Conservation (phyloP, 2,797 vertebrate genomes). For the Poliocrania exsul region DNA sequence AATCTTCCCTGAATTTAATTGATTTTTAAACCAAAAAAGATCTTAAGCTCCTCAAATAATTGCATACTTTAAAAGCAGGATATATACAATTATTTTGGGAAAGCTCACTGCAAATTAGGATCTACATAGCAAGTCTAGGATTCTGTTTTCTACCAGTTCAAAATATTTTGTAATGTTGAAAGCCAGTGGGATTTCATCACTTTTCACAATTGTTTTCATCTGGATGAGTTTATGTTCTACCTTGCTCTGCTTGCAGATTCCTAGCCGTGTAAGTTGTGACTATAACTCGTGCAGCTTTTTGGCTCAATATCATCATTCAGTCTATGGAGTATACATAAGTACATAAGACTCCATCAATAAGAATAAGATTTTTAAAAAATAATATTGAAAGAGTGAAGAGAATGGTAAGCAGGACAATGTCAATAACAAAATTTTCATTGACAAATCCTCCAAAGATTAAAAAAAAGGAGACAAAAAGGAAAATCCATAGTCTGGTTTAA, state of each 20-base stretch:
- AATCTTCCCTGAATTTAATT: neutral
- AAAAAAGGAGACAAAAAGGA: neutral
- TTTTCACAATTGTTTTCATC: slow-evolving; percentile 16
- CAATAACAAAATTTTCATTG: neutral
- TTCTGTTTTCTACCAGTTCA: neutral
- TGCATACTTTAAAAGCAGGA: neutral
- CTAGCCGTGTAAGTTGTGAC: neutral
- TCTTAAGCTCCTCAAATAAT: neutral
- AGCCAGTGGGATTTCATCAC: neutral
- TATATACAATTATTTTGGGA: neutral
- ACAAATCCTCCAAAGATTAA: neutral
- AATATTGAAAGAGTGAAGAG: neutral
- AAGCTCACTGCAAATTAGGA: neutral
- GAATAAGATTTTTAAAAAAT: neutral
- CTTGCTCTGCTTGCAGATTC: neutral
- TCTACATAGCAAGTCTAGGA: neutral
- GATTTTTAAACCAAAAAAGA: neutral
- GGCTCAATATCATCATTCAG: neutral
- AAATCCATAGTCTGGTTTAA: neutral
- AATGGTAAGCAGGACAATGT: neutral
- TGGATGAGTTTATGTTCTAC: neutral
- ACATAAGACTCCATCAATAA: neutral
- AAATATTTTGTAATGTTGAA: slow-evolving; percentile 1
- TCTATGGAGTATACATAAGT: neutral
- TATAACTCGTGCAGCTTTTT: neutral